Percentiles rank a stretch among this genome's conserved stretches.
These are phyloP conservation scores for Cryptus viduatorius DNA, from an alignment of 2,888 invertebrate species.

Conservation along the genomic window DNA sequence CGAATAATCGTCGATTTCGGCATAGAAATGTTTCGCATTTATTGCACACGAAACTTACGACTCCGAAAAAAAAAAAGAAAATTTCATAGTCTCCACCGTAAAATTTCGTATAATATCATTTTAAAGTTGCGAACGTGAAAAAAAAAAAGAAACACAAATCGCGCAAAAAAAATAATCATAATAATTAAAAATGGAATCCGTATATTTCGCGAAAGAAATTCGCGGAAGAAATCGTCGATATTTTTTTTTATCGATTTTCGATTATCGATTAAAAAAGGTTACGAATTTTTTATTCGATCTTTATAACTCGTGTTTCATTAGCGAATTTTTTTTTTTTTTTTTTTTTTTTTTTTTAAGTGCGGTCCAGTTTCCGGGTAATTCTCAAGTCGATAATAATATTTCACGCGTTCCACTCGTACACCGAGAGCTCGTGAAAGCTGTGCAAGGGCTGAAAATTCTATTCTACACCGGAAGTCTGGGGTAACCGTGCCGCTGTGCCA, in stretches of 20 bases:
- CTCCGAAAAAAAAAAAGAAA: too few species aligned
- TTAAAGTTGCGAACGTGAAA: too few species aligned
- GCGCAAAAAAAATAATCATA: too few species aligned
- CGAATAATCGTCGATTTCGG: too few species aligned
- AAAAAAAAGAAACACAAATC: too few species aligned
- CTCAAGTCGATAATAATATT: slow-evolving; percentile 29
- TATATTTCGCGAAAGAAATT: too few species aligned
- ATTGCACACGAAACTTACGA: too few species aligned
- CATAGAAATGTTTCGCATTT: too few species aligned
- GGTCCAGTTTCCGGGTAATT: background rate
- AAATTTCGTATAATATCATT: too few species aligned
- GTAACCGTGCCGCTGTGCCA: slow-evolving; percentile 31
- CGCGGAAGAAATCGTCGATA: background rate
- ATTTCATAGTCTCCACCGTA: too few species aligned
- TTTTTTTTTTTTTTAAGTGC: background rate
- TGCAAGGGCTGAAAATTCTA: background rate
- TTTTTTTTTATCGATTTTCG: background rate
- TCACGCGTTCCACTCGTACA: background rate
- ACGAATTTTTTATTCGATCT: background rate
- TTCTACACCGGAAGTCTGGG: slow-evolving; percentile 10
- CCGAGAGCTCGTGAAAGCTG: background rate
- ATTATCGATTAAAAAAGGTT: background rate
- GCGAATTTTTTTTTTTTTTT: background rate
- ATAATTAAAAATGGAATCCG: too few species aligned
- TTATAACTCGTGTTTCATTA: background rate